Percentiles rank a stretch among this genome's conserved stretches.
Evolutionary conservation across 2,113 vertebrate genomes (phyloP).

Genomic region (Oxyura jamaicensis): DNA sequence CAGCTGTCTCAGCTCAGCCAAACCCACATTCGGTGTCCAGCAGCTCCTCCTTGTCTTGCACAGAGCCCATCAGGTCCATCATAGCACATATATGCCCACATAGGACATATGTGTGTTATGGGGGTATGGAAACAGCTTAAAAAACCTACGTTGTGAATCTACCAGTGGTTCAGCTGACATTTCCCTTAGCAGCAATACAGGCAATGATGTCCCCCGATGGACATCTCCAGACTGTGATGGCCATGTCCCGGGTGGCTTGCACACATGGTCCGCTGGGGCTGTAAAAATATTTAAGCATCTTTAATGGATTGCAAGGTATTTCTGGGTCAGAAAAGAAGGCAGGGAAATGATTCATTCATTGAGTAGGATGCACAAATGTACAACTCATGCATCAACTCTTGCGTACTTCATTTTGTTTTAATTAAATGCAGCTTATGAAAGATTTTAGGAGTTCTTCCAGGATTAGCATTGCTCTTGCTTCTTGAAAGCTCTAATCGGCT

Average conservation of each 20-base stretch:
- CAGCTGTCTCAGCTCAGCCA: rapidly evolving
- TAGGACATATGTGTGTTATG: background rate
- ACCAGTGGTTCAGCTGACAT: background rate
- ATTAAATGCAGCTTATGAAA: slow-evolving; percentile 62
- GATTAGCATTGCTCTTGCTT: background rate
- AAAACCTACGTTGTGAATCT: background rate
- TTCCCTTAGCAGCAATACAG: background rate
- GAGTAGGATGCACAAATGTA: slow-evolving; percentile 63
- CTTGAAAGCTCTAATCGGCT: background rate
- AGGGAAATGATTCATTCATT: slow-evolving; percentile 67
- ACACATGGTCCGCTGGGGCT: background rate
- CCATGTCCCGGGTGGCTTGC: background rate
- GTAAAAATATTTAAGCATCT: background rate
- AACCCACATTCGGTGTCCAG: background rate
- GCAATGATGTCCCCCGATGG: background rate
- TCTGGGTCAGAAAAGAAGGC: slow-evolving; percentile 34
- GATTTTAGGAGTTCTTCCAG: slow-evolving; percentile 26
- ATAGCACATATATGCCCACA: too few relatives aligned
- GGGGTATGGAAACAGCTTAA: background rate
- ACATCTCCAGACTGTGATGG: background rate
- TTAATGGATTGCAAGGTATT: slow-evolving; percentile 45
- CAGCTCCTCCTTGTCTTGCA: background rate
- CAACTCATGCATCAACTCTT: slow-evolving; percentile 38
- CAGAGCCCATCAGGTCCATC: too few relatives aligned
- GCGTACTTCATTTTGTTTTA: slow-evolving; percentile 46